These are phyloP conservation scores for Suillia variegata DNA, from an alignment of 2,888 invertebrate genomes.

Conservation along the genomic window DNA sequence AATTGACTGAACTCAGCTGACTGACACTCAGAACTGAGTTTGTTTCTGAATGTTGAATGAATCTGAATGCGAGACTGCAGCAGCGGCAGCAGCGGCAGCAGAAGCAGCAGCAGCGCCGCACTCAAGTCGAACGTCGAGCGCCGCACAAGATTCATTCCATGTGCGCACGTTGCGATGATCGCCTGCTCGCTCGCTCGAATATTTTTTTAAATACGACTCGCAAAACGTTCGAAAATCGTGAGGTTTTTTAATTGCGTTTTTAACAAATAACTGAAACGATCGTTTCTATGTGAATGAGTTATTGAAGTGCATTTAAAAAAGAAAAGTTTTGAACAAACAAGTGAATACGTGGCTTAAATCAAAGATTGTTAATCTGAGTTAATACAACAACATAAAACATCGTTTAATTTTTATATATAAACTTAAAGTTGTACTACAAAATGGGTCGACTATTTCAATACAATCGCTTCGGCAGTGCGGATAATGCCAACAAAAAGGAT, in stretches of 20 bases:
- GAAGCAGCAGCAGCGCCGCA: no score
- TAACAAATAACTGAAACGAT: no score
- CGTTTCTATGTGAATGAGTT: no score
- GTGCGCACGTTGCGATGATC: constrained; percentile 56
- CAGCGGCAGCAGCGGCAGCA: constrained; percentile 13
- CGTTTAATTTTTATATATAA: no score
- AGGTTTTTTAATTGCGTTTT: no score
- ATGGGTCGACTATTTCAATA: constrained; percentile 57
- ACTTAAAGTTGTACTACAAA: no score
- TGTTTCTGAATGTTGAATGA: constrained; percentile 9
- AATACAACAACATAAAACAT: no score
- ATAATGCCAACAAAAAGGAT: constrained; percentile 31
- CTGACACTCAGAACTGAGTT: constrained; percentile 4
- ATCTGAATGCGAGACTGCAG: constrained; percentile 12
- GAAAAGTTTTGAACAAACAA: no score
- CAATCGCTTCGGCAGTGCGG: constrained; percentile 49
- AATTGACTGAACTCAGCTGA: constrained; percentile 14
- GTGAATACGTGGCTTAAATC: no score
- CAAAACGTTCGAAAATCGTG: not conserved
- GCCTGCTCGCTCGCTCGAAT: constrained; percentile 40
- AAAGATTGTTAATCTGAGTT: no score
- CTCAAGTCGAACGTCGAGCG: constrained; percentile 8
- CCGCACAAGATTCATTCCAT: constrained; percentile 48
- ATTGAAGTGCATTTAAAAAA: no score
- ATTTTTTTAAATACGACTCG: not conserved